Conservation (phyloP, 2,797 vertebrate species). For the Xenopus petersii region DNA sequence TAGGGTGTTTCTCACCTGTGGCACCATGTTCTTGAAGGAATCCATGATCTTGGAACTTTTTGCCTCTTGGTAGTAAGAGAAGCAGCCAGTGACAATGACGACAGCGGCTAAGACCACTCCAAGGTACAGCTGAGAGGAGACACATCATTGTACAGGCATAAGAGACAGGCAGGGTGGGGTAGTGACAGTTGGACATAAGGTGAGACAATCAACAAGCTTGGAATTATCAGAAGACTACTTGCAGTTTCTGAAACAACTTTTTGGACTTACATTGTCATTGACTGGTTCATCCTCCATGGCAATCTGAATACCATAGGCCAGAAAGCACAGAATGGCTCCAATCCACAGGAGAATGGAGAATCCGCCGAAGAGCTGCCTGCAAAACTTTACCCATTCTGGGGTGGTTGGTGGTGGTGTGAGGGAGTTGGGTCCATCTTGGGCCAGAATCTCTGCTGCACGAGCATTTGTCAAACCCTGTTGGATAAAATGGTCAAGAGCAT, state of each 20-base stretch:
- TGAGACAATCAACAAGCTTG: no score
- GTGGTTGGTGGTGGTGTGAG: conserved; percentile 87
- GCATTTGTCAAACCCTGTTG: conserved; percentile 76
- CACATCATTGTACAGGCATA: no score
- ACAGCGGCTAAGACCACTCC: conserved; percentile 87
- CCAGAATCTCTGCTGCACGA: conserved; percentile 75
- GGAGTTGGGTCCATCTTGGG: conserved; percentile 79
- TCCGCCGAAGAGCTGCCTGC: conserved; percentile 89
- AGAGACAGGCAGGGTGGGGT: no score
- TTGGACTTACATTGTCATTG: conserved; percentile 85
- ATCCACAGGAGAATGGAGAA: conserved; percentile 93
- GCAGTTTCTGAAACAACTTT: neutral
- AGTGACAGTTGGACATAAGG: no score
- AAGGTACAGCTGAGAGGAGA: conserved; percentile 78
- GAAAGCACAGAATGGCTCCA: conserved; percentile 86
- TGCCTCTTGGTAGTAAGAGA: conserved; percentile 96
- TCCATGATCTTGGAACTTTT: conserved; percentile 98
- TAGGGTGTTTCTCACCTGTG: conserved; percentile 73
- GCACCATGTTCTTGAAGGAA: conserved; percentile 97
- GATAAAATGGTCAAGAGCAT: no score
- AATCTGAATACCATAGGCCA: conserved; percentile 86
- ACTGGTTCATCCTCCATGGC: conserved; percentile 80
- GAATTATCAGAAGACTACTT: no score
- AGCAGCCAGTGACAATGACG: conserved; percentile 91
- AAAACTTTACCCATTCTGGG: conserved; percentile 95